Evolutionary conservation across 2,113 vertebrate species (phyloP), one percentile per base, ranked within the genome.

Genomic region (Holacanthus passer): DNA sequence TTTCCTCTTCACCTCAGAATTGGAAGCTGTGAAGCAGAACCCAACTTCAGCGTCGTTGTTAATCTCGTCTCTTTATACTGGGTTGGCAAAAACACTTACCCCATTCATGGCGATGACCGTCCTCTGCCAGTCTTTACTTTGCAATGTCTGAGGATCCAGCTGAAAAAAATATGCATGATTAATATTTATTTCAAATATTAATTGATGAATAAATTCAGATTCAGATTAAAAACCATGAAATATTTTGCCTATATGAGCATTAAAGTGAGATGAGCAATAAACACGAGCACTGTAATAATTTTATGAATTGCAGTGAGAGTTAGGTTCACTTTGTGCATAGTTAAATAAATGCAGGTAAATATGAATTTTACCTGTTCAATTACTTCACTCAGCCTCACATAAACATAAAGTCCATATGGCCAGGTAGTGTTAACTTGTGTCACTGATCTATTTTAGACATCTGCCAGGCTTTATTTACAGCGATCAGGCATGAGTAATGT

Each of bases 101-200:
- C 97, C 97, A 1, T 98, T 98, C 97, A 99, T 98, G 10, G 95
- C 83, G 66, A 99, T 97, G 84, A 98, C 96, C 0, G 96, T 97
- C 81, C 97, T 96, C 63, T 99, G 98, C 98, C 98, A 99, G 19
- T 99, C 98, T 93, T 98, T 98, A 69, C 96, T 97, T 79, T 99
- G 96, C 74, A 99, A 86, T 0, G 90, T 91, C 87, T 99, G 97
- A 0, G 97, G 95, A 74, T 99, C 98, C 95, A 99, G 93, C 98
- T 99, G 93, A 37, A 81, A 85, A 76, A 48, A 52, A 79, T n/a
- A n/a, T n/a, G n/a, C n/a, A n/a, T n/a, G n/a, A n/a, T n/a, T n/a
- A n/a, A n/a, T n/a, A n/a, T 41, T 39, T 11, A 29, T 35, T 73
- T 63, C 6, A 60, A 53, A 7, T 20, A 10, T 64, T 9, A 50